Conservation (phyloP, 2,888 invertebrate genomes). For the Digitonthophagus gazella region DNA sequence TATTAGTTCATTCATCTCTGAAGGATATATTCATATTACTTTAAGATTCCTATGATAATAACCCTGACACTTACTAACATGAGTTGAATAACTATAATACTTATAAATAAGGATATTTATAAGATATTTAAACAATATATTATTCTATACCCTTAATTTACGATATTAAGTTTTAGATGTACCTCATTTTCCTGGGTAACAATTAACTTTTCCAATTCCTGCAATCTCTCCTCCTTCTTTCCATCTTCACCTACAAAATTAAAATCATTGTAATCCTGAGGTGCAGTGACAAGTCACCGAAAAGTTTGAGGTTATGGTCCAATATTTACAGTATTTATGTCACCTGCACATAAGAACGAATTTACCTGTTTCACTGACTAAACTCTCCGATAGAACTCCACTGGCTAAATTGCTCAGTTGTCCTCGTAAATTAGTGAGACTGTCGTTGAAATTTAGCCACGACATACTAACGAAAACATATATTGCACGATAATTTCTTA, state of each 20-base stretch:
- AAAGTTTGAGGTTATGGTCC: constrained; percentile 33
- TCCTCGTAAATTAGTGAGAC: constrained; percentile 73
- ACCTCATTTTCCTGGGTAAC: constrained; percentile 24
- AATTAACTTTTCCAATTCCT: constrained; percentile 23
- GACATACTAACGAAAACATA: constrained; percentile 55
- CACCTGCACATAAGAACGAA: constrained; percentile 23
- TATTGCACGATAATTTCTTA: constrained; percentile 19
- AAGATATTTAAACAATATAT: no score
- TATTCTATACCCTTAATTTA: no score
- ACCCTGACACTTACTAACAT: no score
- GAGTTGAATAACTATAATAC: no score
- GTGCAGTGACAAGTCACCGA: no score
- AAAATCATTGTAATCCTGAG: no score
- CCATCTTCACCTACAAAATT: constrained; percentile 23
- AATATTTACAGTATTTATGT: constrained; percentile 28
- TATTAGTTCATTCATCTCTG: no score
- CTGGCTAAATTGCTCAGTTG: constrained; percentile 86
- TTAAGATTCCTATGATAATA: no score
- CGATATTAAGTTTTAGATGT: no score
- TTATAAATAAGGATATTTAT: no score
- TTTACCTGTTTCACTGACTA: constrained; percentile 60
- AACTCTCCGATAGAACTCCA: constrained; percentile 79
- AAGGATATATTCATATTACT: no score
- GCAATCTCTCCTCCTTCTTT: constrained; percentile 13
- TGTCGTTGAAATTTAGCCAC: constrained; percentile 67